Conservation (phyloP, 2,888 invertebrate genomes). For the Ophion slaviceki region DNA sequence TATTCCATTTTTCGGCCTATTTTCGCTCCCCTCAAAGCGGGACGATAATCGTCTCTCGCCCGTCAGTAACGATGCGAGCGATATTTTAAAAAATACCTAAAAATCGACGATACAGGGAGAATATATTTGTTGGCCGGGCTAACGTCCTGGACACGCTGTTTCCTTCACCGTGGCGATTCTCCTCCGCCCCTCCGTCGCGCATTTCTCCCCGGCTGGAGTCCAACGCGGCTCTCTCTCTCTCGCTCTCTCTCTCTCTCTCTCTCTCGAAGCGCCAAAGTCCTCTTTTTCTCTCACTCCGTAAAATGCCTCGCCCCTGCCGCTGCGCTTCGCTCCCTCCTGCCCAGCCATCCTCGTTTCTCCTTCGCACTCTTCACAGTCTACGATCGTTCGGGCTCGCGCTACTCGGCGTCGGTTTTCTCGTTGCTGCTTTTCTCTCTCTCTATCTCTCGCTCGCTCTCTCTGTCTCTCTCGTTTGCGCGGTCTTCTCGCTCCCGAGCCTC, state of each 20-base stretch:
- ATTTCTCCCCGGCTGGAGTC: slow-evolving; percentile 43
- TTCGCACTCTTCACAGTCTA: slow-evolving; percentile 18
- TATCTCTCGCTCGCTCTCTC: slow-evolving; percentile 31
- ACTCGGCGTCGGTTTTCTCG: slow-evolving; percentile 59
- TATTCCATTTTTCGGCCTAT: too few relatives aligned
- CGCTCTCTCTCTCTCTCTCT: not conserved
- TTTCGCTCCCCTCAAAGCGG: too few relatives aligned
- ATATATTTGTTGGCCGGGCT: not conserved
- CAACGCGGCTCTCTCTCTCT: slow-evolving; percentile 2
- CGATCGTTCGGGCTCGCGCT: slow-evolving; percentile 60
- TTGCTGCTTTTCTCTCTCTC: slow-evolving; percentile 50
- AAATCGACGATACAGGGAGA: too few relatives aligned
- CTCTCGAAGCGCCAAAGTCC: slow-evolving; percentile 53
- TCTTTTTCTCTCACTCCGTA: slow-evolving; percentile 50
- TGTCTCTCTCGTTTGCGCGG: slow-evolving; percentile 39
- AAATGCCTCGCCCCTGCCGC: slow-evolving; percentile 49
- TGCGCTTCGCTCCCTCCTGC: slow-evolving; percentile 22
- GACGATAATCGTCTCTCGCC: too few relatives aligned
- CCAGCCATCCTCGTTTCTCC: slow-evolving; percentile 19
- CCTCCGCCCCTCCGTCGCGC: not conserved
- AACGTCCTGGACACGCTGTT: slow-evolving; percentile 24
- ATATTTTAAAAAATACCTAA: too few relatives aligned
- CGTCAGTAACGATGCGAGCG: too few relatives aligned
- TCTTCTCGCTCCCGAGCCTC: slow-evolving; percentile 46
- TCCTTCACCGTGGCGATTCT: not conserved